Evolutionary conservation across 2,113 vertebrate genomes (phyloP).

Genomic region (Bolborhynchus lineola): DNA sequence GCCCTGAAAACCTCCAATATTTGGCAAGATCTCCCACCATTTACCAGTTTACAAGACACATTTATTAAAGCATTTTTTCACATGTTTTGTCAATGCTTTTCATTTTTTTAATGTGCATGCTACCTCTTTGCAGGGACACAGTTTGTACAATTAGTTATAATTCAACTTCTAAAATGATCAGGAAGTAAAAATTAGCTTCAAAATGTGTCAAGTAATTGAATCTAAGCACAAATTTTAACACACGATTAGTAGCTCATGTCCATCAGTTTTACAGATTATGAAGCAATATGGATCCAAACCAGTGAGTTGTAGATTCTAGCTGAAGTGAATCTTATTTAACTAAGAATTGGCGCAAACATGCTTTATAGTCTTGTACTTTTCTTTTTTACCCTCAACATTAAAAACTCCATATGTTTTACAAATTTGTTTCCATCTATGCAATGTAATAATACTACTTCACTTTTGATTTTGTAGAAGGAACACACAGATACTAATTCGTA

Average conservation of each 20-base stretch:
- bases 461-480: slow-evolving; percentile 49
- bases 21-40: background rate
- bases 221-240: background rate
- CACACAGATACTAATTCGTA: slow-evolving; percentile 39
- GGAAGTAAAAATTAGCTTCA: background rate
- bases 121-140: background rate
- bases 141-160: background rate
- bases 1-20: background rate
- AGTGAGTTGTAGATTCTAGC: background rate
- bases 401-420: slow-evolving; percentile 32
- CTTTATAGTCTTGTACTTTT: background rate
- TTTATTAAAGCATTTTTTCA: slow-evolving; percentile 8
- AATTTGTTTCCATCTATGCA: slow-evolving; percentile 35
- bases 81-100: background rate
- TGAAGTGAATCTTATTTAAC: background rate
- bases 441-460: background rate
- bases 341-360: slow-evolving; percentile 1
- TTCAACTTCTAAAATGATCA: background rate
- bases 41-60: background rate
- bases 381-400: background rate
- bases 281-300: background rate
- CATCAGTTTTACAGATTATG: background rate
- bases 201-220: background rate
- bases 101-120: background rate
- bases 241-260: background rate